These are phyloP conservation scores for Diacarnus erythraeanus DNA, from an alignment of 37 sponge, comb jelly and placozoan genomes.

Conservation along the genomic window DNA sequence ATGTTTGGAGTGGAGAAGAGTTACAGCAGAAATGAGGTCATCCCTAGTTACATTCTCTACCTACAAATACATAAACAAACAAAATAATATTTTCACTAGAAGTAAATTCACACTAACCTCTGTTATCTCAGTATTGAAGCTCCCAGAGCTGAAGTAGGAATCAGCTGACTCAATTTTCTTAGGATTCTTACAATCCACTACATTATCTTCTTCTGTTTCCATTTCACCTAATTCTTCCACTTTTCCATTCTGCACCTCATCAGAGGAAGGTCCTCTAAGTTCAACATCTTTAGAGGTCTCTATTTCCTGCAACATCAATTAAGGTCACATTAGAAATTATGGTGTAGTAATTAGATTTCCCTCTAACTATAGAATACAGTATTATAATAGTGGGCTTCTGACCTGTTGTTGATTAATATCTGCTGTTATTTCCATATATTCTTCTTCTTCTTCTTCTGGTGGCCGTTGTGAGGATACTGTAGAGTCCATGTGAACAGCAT, in stretches of 20 bases:
- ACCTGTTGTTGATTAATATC: not conserved
- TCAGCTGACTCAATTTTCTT: not conserved
- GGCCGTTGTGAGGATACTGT: not conserved
- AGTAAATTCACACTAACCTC: not conserved
- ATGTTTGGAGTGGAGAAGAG: not conserved
- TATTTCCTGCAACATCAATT: no score
- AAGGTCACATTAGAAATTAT: no score
- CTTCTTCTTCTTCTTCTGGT: slow-evolving; percentile 6
- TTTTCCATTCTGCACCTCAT: not conserved
- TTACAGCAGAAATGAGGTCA: not conserved
- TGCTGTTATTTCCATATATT: slow-evolving; percentile 6
- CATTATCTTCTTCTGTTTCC: not conserved
- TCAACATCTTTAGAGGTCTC: not conserved
- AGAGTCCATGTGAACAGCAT: slow-evolving; percentile 11
- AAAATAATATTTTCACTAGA: not conserved
- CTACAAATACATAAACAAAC: not conserved
- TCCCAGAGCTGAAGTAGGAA: slow-evolving; percentile 2
- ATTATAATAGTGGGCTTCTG: no score
- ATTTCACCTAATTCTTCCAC: not conserved
- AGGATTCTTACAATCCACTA: not conserved
- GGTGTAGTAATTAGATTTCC: no score
- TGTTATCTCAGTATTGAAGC: not conserved
- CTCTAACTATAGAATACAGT: no score
- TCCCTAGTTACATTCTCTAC: not conserved
- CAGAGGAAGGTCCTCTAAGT: not conserved